phyloP scores from a whole-genome alignment of 2,113 vertebrate species.

The Scolopax mira region DNA sequence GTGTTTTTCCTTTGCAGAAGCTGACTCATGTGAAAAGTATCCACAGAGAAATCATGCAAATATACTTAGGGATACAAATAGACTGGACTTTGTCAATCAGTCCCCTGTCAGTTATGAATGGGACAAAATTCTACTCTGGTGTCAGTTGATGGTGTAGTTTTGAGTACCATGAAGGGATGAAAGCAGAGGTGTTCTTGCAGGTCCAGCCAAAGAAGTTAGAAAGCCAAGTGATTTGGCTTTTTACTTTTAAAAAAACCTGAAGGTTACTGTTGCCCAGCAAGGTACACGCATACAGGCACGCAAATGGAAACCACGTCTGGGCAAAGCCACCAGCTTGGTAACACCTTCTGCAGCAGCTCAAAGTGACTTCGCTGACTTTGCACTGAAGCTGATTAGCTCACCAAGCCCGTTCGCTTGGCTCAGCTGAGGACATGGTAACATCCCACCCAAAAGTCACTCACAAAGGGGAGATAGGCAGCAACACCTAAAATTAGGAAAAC shows the following conservation, averaged over 20 bases:
- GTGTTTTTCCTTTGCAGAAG: slow-evolving; percentile 23
- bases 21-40: slow-evolving; percentile 42
- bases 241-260: too few relatives aligned
- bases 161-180: neutral
- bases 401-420: fast-evolving
- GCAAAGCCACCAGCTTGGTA: neutral
- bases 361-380: neutral
- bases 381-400: neutral
- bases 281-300: fast-evolving
- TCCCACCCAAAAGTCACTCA: neutral
- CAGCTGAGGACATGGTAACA: neutral
- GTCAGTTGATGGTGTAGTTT: neutral
- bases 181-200: neutral
- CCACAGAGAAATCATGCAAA: neutral
- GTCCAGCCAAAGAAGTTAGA: neutral
- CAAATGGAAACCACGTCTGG: fast-evolving
- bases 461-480: neutral
- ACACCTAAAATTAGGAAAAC: neutral
- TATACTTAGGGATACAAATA: neutral
- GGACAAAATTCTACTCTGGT: neutral
- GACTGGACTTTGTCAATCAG: neutral
- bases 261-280: neutral
- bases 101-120: neutral
- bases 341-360: neutral
- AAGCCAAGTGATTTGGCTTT: neutral